These are phyloP conservation scores for Euzetes globulus DNA, from an alignment of 2,888 invertebrate genomes.

Conservation along the genomic window DNA sequence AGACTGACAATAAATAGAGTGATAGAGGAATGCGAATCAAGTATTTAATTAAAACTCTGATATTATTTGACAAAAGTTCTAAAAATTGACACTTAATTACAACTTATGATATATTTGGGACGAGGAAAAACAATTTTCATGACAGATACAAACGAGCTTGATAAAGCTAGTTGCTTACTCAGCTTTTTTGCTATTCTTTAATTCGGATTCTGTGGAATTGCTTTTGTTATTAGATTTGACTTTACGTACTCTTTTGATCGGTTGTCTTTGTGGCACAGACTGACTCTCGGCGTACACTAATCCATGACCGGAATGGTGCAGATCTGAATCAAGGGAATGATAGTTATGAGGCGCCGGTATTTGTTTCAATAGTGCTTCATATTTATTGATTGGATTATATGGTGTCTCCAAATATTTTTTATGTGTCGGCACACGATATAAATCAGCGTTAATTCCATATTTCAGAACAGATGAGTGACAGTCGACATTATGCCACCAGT, in stretches of 20 bases:
- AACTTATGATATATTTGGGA: too few relatives aligned
- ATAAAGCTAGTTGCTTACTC: too few relatives aligned
- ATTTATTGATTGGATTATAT: not conserved
- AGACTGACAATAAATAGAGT: too few relatives aligned
- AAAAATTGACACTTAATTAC: too few relatives aligned
- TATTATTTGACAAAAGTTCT: too few relatives aligned
- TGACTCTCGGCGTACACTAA: constrained; percentile 4
- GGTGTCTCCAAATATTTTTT: not conserved
- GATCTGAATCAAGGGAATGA: not conserved
- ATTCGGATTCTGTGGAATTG: not conserved
- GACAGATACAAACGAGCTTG: too few relatives aligned
- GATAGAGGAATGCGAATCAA: too few relatives aligned
- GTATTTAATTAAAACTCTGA: too few relatives aligned
- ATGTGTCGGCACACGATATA: constrained; percentile 16
- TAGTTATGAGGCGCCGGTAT: not conserved
- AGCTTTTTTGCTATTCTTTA: not conserved
- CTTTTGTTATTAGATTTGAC: not conserved
- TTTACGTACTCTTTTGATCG: constrained; percentile 8
- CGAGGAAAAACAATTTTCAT: too few relatives aligned
- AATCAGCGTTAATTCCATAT: constrained; percentile 29
- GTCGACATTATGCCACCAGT: constrained; percentile 40
- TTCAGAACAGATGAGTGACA: constrained; percentile 15
- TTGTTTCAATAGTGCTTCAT: not conserved
- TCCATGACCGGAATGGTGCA: not conserved
- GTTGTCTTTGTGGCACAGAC: not conserved